Evolutionary conservation across 2,113 vertebrate species (phyloP), one percentile per base, ranked within the genome.

Genomic region (Calcarius ornatus): DNA sequence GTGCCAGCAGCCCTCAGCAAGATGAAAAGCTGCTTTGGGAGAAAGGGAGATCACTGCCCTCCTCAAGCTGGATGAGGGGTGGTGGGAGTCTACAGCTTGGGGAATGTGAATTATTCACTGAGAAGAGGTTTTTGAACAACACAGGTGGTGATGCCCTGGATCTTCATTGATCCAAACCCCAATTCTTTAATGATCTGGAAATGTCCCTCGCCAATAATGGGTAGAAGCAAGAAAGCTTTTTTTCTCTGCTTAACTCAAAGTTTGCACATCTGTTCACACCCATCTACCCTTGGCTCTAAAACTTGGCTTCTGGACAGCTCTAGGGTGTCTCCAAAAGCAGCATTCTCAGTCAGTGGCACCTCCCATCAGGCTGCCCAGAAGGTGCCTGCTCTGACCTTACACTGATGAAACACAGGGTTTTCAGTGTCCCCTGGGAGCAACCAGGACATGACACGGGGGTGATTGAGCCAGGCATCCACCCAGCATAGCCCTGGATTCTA

Each of bases 361-460:
- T 60, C n/a, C 72, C 57, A 42, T 23, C 53, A 86, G 37, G 15
- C 19, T 81, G n/a, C 75, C 51, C 56, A 82, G 86, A 59, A 53
- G n/a, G 31, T 33, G 15, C 15, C 20, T 91, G 64, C 11, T 48
- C 24, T 71, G 20, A 51, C 21, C 69, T 56, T 27, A 33, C 27
- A 14, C 8, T 57, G 15, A 37, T 15, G n/a, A 63, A 83, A 13
- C 31, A 66, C 22, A 31, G 14, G 25, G 20, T 12, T 50, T 51
- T 82, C 28, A 37, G 23, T n/a, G 33, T 50, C 10, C 45, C 27
- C 35, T 54, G 56, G 42, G 12, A 91, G 33, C 37, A 92, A 7
- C 14, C 31, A 60, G 86, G 24, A n/a, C 1, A 1, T 1, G 3
- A 38, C 18, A 30, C 3, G 9, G 38, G 19, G 17, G 22, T 5